Conservation (phyloP, 2,113 vertebrate genomes). For the Collichthys lucidus region DNA sequence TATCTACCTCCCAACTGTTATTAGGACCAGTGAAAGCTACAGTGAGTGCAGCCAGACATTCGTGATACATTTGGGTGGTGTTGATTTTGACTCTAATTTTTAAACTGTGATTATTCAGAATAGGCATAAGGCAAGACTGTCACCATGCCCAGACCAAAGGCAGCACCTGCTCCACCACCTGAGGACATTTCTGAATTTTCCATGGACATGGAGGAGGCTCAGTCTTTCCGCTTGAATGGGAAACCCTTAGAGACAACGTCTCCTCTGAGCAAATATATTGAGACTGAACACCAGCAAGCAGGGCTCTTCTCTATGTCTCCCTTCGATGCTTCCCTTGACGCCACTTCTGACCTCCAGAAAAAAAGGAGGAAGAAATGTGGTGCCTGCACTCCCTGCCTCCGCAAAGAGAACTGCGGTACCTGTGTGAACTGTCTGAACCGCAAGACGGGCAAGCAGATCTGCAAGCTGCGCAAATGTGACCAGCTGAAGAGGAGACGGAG, state of each 20-base stretch:
- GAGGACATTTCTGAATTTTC: slow-evolving; percentile 73
- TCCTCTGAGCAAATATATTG: slow-evolving; percentile 81
- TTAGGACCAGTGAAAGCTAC: slow-evolving; percentile 3
- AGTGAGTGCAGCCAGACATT: not conserved
- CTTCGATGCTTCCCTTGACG: slow-evolving; percentile 51
- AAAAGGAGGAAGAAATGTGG: slow-evolving; percentile 91
- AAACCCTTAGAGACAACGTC: slow-evolving; percentile 64
- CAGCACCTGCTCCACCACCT: slow-evolving; percentile 36
- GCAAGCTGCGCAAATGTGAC: slow-evolving; percentile 89
- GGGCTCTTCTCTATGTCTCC: slow-evolving; percentile 76
- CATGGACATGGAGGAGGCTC: slow-evolving; percentile 63
- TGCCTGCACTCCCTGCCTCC: slow-evolving; percentile 86
- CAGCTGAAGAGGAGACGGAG: slow-evolving; percentile 85
- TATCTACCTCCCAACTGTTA: not conserved
- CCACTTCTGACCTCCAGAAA: slow-evolving; percentile 67
- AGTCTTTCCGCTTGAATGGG: slow-evolving; percentile 48
- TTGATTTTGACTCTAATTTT: slow-evolving; percentile 30
- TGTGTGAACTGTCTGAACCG: slow-evolving; percentile 91
- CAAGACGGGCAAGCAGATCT: slow-evolving; percentile 91
- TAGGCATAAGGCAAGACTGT: slow-evolving; percentile 23
- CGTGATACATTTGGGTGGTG: not conserved
- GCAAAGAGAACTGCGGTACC: slow-evolving; percentile 87
- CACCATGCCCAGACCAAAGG: slow-evolving; percentile 73
- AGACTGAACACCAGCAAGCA: slow-evolving; percentile 80
- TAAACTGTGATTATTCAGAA: not conserved